Evolutionary conservation across 1,140 invertebrate genomes (phyloP), one percentile per base, ranked within the genome.

Genomic region (Hylaeus volcanicus): DNA sequence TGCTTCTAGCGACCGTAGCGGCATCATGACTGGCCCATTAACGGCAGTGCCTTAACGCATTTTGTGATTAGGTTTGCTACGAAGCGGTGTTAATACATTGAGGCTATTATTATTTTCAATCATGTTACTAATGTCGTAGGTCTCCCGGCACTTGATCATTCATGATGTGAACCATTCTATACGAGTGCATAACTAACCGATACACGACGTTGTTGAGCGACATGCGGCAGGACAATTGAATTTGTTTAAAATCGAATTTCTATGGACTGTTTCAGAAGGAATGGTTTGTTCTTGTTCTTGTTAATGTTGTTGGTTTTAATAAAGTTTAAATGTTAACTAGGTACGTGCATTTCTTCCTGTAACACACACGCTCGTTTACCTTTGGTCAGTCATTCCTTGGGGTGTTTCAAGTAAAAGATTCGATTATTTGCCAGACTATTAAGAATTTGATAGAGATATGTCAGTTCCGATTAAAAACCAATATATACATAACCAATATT

Each of bases 281-380:
- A 83, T 80, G 73, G 83, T 72, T 83, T 81, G 74, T 84, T 84
- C 64, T 87, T 86, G 74, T 71, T 82, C 74, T 88, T 88, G 83
- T 87, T 87, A 84, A 45, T 87, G 69, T 88, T 88, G 85, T 88
- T 88, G 86, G 79, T 85, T 87, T 88, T 88, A 88, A 88, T 88
- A 88, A 88, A 88, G 75, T 88, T 88, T 88, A 85, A 87, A 84
- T 63, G 73, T 86, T 86, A 72, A 83, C 37, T 55, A 68, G 65
- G 45, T 51, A 68, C 26, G 14, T 43, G 51, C 26, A 55, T 43
- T 58, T 71, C n/a, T 58, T n/a, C 53, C 55, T 70, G 39, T 41
- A 12, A 26, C n/a, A 37, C 4, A 37, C 5, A 26, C 14, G 14
- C 43, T 37, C 51, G n/a, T 26, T 39, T 14, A 68, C 43, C 65